These are phyloP conservation scores for Lasiommata megera DNA, from an alignment of 2,888 invertebrate species.

Conservation along the genomic window DNA sequence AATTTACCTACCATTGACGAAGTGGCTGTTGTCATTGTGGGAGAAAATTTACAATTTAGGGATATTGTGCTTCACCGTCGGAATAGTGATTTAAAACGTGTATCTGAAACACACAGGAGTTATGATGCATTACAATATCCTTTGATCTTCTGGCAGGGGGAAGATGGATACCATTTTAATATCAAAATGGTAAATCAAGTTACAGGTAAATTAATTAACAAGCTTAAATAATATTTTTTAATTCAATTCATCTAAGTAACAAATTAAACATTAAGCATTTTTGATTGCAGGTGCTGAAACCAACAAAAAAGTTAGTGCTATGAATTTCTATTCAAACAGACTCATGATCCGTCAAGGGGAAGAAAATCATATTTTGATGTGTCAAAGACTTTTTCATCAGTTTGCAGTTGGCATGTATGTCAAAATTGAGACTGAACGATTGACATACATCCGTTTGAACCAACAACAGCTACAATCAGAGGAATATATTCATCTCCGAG, in stretches of 20 bases:
- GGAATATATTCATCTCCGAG: too few relatives aligned
- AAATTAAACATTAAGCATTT: too few relatives aligned
- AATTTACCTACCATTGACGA: too few relatives aligned
- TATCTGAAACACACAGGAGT: constrained; percentile 28
- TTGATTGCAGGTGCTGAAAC: constrained; percentile 32
- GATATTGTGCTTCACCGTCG: too few relatives aligned
- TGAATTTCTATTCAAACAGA: constrained; percentile 32
- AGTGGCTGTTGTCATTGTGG: too few relatives aligned
- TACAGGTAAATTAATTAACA: too few relatives aligned
- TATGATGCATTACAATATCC: constrained; percentile 33
- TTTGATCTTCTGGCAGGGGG: constrained; percentile 32
- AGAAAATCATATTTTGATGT: constrained; percentile 15
- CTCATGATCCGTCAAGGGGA: constrained; percentile 30
- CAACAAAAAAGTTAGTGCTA: constrained; percentile 34
- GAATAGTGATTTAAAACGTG: not conserved
- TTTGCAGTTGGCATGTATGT: constrained; percentile 7
- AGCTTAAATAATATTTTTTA: too few relatives aligned
- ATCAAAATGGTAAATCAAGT: constrained; percentile 29
- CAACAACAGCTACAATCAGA: too few relatives aligned
- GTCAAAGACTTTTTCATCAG: constrained; percentile 28
- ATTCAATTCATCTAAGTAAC: too few relatives aligned
- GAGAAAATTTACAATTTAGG: too few relatives aligned
- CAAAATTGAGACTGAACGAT: constrained; percentile 34
- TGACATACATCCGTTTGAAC: constrained; percentile 28
- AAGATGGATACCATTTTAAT: constrained; percentile 33